Conservation (phyloP, 1,140 invertebrate genomes). For the Oryctes rhinoceros region DNA sequence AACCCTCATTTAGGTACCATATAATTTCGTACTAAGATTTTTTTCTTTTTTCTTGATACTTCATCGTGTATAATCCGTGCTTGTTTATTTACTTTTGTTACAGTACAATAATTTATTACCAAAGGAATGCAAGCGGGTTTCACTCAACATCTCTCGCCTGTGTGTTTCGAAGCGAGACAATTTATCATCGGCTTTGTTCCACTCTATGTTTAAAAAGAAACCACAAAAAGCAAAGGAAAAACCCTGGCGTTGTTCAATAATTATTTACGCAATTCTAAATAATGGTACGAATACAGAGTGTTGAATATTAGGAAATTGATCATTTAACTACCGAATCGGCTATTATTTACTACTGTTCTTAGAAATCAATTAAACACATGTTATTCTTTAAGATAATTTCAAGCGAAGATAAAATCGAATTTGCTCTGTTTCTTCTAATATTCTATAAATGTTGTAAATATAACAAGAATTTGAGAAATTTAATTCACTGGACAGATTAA, state of each 20-base stretch:
- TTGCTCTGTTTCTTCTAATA: background rate
- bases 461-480: too few relatives aligned
- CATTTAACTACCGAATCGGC: background rate
- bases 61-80: background rate
- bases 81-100: background rate
- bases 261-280: background rate
- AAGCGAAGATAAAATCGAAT: background rate
- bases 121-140: background rate
- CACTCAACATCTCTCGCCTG: background rate
- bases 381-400: background rate
- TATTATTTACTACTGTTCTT: background rate
- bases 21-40: background rate
- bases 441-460: too few relatives aligned
- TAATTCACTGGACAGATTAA: too few relatives aligned
- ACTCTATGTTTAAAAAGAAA: background rate
- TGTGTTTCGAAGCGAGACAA: background rate
- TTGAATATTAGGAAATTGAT: background rate
- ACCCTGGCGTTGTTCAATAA: background rate
- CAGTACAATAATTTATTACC: background rate
- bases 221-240: background rate
- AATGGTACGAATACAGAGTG: background rate
- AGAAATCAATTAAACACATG: background rate
- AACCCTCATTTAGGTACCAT: background rate
- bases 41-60: background rate
- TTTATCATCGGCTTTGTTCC: background rate